Percentiles rank a stretch among this genome's conserved stretches.
Conservation (phyloP, 2,113 vertebrate species). For the Phocoena sinus region DNA sequence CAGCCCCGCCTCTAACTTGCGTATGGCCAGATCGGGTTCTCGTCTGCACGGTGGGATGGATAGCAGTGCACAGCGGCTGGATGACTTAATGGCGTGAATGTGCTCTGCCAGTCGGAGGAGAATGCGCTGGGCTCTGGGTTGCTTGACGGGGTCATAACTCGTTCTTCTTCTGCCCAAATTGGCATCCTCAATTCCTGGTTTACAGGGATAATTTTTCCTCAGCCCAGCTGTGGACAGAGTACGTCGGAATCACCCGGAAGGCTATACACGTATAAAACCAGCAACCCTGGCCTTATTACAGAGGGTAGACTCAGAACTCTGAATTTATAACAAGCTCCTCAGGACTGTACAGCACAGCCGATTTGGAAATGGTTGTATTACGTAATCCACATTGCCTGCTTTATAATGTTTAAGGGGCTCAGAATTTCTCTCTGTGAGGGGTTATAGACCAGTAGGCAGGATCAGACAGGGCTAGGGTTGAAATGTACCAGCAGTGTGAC, state of each 20-base stretch:
- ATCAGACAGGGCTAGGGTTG: neutral
- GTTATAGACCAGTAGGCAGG: neutral
- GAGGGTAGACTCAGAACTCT: neutral
- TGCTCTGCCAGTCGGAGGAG: neutral
- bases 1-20: neutral
- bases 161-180: neutral
- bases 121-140: neutral
- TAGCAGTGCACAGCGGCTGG: accelerated
- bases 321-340: too few species aligned
- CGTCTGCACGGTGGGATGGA: neutral
- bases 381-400: neutral
- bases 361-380: neutral
- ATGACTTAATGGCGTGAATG: neutral
- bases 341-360: accelerated
- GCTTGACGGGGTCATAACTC: neutral
- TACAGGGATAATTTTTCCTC: neutral
- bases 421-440: neutral
- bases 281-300: accelerated
- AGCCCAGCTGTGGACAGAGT: neutral
- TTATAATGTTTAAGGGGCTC: neutral
- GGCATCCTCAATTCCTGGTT: neutral
- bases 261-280: neutral
- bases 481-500: neutral
- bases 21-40: neutral
- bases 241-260: neutral